phyloP scores from a whole-genome alignment of 2,888 invertebrate genomes.

The Noctua janthe region DNA sequence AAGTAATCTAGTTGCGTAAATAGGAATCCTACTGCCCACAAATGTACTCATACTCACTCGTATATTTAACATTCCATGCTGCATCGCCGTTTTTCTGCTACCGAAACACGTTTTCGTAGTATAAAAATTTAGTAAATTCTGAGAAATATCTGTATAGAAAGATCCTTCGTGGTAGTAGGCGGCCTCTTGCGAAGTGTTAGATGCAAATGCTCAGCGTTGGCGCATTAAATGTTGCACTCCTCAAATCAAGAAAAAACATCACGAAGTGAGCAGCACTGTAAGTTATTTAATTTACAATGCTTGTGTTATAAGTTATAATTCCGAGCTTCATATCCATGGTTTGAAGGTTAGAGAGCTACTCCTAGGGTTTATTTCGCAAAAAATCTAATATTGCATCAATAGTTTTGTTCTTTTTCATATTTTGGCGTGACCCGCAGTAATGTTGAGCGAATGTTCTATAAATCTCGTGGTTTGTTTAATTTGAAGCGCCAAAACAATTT shows the following conservation, averaged over 20 bases:
- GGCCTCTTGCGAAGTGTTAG: background rate
- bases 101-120: background rate
- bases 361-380: background rate
- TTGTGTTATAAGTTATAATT: too few species aligned
- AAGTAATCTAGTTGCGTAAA: background rate
- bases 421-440: background rate
- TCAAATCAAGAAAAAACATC: background rate
- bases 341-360: background rate
- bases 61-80: background rate
- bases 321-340: background rate
- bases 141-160: too few species aligned
- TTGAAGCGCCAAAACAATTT: too few species aligned
- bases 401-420: background rate
- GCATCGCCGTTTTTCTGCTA: too few species aligned
- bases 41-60: background rate
- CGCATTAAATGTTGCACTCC: background rate
- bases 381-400: background rate
- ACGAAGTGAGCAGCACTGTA: background rate
- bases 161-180: background rate
- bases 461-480: too few species aligned
- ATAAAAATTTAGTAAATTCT: background rate
- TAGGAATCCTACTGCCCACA: background rate
- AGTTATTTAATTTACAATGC: background rate
- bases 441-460: too few species aligned
- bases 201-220: background rate